phyloP scores from a whole-genome alignment of 2,113 vertebrate genomes.

The Edolisoma coerulescens region DNA sequence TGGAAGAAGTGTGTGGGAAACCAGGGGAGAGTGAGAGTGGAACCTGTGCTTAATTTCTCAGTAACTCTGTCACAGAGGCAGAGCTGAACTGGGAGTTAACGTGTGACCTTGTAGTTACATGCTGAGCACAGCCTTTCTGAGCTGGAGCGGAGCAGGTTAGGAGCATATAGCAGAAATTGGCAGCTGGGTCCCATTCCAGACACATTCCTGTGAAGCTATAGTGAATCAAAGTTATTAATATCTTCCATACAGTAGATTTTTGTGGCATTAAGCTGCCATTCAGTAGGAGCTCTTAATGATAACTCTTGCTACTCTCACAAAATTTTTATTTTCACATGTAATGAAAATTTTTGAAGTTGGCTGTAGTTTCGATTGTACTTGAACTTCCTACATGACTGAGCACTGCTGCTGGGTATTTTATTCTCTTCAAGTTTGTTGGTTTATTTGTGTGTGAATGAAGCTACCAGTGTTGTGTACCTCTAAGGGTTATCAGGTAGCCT shows the following conservation, averaged over 20 bases:
- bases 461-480: not conserved
- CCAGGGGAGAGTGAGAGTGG: not conserved
- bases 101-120: not conserved
- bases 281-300: not conserved
- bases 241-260: not conserved
- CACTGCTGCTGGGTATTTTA: not conserved
- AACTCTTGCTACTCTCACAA: not conserved
- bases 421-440: not conserved
- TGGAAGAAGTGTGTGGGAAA: not conserved
- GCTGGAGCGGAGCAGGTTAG: not conserved
- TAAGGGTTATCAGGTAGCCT: not conserved
- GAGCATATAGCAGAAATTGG: not conserved
- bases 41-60: not conserved
- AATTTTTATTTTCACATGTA: not conserved
- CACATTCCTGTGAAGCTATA: not conserved
- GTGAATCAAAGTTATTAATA: not conserved
- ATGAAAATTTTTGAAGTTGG: not conserved
- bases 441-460: not conserved
- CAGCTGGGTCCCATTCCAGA: not conserved
- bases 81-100: not conserved
- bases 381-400: not conserved
- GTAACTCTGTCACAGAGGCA: not conserved
- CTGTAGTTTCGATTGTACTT: not conserved
- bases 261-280: not conserved
- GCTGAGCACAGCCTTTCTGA: not conserved